Conservation (phyloP, 2,113 vertebrate genomes). For the Aythya baeri region DNA sequence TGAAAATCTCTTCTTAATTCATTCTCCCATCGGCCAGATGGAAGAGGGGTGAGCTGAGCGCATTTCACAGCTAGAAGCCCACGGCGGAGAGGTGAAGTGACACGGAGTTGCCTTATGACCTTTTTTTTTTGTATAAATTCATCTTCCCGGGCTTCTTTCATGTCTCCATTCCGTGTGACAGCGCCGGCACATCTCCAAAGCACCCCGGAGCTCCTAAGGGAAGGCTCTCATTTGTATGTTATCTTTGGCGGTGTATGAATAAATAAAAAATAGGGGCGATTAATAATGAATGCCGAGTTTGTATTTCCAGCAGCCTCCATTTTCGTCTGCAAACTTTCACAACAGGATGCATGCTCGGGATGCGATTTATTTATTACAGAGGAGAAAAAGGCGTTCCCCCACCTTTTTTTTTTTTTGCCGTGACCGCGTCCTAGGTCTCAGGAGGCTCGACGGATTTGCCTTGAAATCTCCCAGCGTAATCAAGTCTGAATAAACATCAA, state of each 20-base stretch:
- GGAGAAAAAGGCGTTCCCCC: too few species aligned
- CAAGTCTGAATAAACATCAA: neutral
- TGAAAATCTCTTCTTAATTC: neutral
- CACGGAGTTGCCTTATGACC: neutral
- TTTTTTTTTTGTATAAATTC: neutral
- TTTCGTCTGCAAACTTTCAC: neutral
- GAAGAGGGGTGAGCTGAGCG: neutral
- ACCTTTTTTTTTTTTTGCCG: neutral
- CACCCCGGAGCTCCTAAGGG: neutral
- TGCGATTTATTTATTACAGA: neutral
- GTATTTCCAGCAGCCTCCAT: neutral
- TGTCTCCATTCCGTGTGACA: fast-evolving
- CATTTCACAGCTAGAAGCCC: neutral
- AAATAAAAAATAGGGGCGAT: neutral
- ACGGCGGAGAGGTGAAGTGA: neutral
- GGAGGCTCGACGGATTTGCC: neutral
- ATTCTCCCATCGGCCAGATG: neutral
- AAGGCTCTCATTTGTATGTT: neutral
- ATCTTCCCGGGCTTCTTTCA: neutral
- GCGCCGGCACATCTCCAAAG: fast-evolving
- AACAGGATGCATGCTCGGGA: neutral
- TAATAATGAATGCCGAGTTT: neutral
- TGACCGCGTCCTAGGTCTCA: neutral
- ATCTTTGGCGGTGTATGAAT: neutral
- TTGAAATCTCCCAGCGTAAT: neutral